Conservation (phyloP, 1,140 invertebrate genomes). For the Andricus grossulariae region DNA sequence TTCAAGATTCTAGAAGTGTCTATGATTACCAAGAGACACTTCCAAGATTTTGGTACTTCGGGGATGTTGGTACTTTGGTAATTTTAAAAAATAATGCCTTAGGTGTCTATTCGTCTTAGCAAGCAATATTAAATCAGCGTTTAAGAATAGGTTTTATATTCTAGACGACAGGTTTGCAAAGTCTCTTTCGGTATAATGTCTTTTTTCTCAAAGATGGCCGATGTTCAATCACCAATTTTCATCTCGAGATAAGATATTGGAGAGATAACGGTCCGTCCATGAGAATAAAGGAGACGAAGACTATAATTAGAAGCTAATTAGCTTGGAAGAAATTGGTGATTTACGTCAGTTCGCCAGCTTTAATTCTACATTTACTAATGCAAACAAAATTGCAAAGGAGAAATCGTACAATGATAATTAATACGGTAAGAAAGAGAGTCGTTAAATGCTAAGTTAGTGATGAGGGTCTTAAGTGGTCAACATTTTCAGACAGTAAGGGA, state of each 20-base stretch:
- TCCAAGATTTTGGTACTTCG: background rate
- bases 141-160: conserved; percentile 35
- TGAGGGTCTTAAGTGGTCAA: background rate
- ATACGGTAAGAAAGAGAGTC: background rate
- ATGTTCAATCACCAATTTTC: conserved; percentile 1
- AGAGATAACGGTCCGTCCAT: background rate
- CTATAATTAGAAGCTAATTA: background rate
- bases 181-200: too few species aligned
- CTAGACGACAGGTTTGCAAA: background rate
- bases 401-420: background rate
- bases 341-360: background rate
- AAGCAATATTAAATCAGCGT: conserved; percentile 39
- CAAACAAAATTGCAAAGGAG: background rate
- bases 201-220: background rate
- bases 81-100: conserved; percentile 36
- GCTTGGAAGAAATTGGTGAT: conserved; percentile 4
- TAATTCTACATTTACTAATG: background rate
- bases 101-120: conserved; percentile 42
- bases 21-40: conserved; percentile 24
- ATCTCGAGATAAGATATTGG: background rate
- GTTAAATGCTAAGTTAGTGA: conserved; percentile 11
- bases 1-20: conserved; percentile 44
- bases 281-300: background rate
- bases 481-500: too few species aligned
- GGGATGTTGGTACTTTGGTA: conserved; percentile 36